Percentiles rank a stretch among this genome's conserved stretches.
Evolutionary conservation across 64 coral and sea anemone species (phyloP).

Genomic region (Actinia tenebrosa): DNA sequence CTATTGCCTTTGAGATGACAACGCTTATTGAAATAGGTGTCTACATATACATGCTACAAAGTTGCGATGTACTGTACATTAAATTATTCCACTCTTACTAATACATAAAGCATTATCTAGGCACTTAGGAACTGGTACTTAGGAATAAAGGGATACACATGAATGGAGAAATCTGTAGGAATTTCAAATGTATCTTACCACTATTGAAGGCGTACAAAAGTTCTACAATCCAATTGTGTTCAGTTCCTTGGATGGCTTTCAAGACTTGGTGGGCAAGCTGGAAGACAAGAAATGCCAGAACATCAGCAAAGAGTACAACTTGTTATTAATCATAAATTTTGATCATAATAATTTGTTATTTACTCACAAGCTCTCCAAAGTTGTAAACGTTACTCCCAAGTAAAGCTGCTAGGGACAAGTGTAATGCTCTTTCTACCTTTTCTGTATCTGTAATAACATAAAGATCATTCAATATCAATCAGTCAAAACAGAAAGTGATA

Average conservation of each 20-base stretch:
- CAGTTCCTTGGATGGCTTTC: conserved; percentile 61
- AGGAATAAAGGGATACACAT: neutral
- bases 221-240: conserved; percentile 82
- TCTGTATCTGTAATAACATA: conserved; percentile 43
- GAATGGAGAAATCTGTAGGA: neutral
- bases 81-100: neutral
- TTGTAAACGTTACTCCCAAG: conserved; percentile 99
- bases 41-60: neutral
- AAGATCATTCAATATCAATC: neutral
- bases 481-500: no score
- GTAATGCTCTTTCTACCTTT: conserved; percentile 84
- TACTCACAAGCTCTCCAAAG: conserved; percentile 94
- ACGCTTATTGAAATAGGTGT: no score
- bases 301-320: neutral
- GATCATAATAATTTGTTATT: no score
- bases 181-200: conserved; percentile 42
- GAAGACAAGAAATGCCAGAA: neutral
- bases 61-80: no score
- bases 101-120: neutral
- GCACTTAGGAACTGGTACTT: no score
- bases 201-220: conserved; percentile 95
- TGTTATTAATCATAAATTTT: neutral
- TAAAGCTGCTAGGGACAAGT: conserved; percentile 82
- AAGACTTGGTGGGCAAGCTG: conserved; percentile 89
- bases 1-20: no score